Evolutionary conservation across 2,888 invertebrate genomes (phyloP), one percentile per base, ranked within the genome.

Genomic region (Leucoptera coffeella): DNA sequence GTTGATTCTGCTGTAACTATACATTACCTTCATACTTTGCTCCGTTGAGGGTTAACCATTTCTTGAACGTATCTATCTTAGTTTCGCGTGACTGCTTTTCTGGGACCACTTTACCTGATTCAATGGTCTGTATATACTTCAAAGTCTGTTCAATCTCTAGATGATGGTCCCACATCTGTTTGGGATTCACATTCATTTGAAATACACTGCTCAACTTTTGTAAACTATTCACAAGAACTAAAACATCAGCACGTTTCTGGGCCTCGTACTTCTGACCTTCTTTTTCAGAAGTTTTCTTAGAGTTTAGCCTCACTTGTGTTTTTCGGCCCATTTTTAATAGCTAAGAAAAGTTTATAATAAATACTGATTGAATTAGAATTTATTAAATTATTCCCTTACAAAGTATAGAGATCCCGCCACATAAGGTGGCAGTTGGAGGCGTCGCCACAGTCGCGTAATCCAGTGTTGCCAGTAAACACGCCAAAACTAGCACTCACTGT

Each of bases 11-110:
- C n/a, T n/a, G 4, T 8, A n/a, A 4, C 9, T 14, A 11, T 12
- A 3, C 4, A 12, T 41, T 52, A 71, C 72, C 82, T 35, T 85
- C 78, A 42, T 81, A 76, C 40, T 80, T 62, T 3, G 85, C 84
- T 33, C 78, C 82, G 51, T 89, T 82, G 15, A 78, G 77, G 29
- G 62, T 69, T 20, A 87, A 62, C 93, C 93, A 94, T 22, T 75
- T 71, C 26, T 78, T 54, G 51, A 91, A 89, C 17, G 71, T 71
- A 20, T 78, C 75, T 38, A 89, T 73, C 38, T 73, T 75, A 35
- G 67, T 62, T 39, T 73, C 50, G 21, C 75, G 67, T 25, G 59
- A 50, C 31, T 47, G 50, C 31, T 39, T 47, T 27, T 61, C 57
- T 35, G 54, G 62, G 30, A 65, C 69, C 39, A 62, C 65, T 37